phyloP scores from a whole-genome alignment of 2,797 vertebrate species.

The Helostoma temminkii region DNA sequence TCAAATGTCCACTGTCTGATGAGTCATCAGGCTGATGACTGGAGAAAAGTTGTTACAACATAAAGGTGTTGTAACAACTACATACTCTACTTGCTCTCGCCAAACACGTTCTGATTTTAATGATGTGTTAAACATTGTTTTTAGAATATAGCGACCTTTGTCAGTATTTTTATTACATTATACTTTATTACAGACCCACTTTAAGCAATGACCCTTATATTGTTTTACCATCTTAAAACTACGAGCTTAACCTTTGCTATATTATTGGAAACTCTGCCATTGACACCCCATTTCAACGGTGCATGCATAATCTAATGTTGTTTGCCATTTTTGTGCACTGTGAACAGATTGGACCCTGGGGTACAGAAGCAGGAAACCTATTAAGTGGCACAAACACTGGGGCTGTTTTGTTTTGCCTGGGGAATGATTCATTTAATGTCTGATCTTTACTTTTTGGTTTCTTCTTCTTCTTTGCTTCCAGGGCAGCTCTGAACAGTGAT shows the following conservation, averaged over 20 bases:
- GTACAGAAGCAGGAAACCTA: slow-evolving; percentile 57
- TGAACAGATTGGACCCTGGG: slow-evolving; percentile 42
- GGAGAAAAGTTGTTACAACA: no score
- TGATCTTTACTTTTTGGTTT: slow-evolving; percentile 52
- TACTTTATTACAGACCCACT: slow-evolving; percentile 12
- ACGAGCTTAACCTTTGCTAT: slow-evolving; percentile 67
- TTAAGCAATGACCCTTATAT: slow-evolving; percentile 11
- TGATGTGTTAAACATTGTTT: no score
- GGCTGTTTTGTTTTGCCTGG: slow-evolving; percentile 63
- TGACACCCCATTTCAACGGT: slow-evolving; percentile 51
- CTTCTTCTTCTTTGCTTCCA: slow-evolving; percentile 30
- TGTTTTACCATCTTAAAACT: slow-evolving; percentile 52
- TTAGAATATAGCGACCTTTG: not conserved
- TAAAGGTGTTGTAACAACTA: not conserved
- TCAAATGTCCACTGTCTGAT: no score
- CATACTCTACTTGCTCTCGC: not conserved
- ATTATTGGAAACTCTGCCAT: slow-evolving; percentile 40
- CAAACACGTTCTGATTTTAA: not conserved
- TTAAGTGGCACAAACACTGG: slow-evolving; percentile 65
- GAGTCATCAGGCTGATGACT: no score
- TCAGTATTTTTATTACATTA: not conserved
- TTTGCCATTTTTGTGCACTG: slow-evolving; percentile 54
- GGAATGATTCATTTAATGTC: slow-evolving; percentile 72
- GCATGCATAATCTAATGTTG: slow-evolving; percentile 62
- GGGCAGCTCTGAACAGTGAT: slow-evolving; percentile 53